These are phyloP conservation scores for Lycophotia porphyrea DNA, from an alignment of 2,888 invertebrate species.

Conservation along the genomic window DNA sequence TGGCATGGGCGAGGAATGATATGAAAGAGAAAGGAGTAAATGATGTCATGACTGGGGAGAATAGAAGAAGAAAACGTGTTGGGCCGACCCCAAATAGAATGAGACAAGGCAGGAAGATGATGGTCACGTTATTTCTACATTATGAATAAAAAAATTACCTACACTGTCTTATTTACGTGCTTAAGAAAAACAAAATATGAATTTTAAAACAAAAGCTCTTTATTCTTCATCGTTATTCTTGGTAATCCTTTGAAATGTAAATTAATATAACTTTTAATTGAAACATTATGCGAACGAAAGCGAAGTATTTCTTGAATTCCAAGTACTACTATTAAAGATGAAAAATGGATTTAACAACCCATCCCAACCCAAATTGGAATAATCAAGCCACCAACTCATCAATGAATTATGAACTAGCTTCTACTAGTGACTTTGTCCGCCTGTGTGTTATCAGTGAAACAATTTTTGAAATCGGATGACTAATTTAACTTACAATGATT, in stretches of 20 bases:
- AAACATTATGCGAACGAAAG: constrained; percentile 25
- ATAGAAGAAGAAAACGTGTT: too few relatives aligned
- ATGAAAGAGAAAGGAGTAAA: too few relatives aligned
- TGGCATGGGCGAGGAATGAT: too few relatives aligned
- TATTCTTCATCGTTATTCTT: constrained; percentile 15
- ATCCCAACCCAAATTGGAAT: background rate
- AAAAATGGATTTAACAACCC: background rate
- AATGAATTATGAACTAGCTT: too few relatives aligned
- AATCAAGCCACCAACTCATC: background rate
- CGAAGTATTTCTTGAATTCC: background rate
- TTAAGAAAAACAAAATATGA: background rate
- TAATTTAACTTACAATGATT: too few relatives aligned
- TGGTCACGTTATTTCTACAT: background rate
- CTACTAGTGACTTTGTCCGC: too few relatives aligned
- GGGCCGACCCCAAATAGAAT: too few relatives aligned
- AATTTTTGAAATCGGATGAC: too few relatives aligned
- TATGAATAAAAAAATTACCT: background rate
- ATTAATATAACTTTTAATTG: constrained; percentile 38
- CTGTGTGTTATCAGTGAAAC: too few relatives aligned
- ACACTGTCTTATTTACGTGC: background rate
- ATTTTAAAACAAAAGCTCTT: constrained; percentile 8
- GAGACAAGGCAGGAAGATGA: too few relatives aligned
- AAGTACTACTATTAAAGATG: constrained; percentile 2
- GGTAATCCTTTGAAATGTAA: constrained; percentile 39
- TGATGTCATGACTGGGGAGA: too few relatives aligned